Evolutionary conservation across 2,888 invertebrate genomes (phyloP).

Genomic region (Eristalis pertinax): DNA sequence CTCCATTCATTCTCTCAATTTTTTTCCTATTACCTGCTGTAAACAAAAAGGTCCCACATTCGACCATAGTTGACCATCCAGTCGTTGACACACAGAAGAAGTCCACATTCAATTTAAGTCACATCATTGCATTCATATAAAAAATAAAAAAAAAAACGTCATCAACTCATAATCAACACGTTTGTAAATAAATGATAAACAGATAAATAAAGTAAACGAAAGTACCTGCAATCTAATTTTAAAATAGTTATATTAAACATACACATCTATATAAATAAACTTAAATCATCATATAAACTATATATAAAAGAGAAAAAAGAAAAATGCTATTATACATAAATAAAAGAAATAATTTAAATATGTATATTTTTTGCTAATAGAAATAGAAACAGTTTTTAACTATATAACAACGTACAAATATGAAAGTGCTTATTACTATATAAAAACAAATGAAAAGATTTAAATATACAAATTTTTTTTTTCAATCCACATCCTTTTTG

Average conservation of each 20-base stretch:
- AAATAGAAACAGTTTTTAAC: slow-evolving; percentile 64
- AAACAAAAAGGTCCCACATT: too few species aligned
- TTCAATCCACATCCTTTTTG: background rate
- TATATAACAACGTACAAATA: slow-evolving; percentile 65
- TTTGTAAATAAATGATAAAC: slow-evolving; percentile 23
- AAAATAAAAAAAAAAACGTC: background rate
- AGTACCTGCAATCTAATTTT: slow-evolving; percentile 80
- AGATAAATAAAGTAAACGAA: slow-evolving; percentile 78
- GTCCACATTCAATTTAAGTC: background rate
- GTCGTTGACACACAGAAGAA: too few species aligned
- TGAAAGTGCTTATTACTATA: slow-evolving; percentile 42
- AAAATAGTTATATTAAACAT: slow-evolving; percentile 71
- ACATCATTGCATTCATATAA: slow-evolving; percentile 1
- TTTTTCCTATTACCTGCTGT: too few species aligned
- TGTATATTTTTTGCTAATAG: slow-evolving; percentile 69
- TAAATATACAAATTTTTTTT: background rate
- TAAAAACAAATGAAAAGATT: slow-evolving; percentile 4
- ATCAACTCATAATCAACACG: slow-evolving; percentile 34
- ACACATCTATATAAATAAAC: slow-evolving; percentile 73
- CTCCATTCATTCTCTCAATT: too few species aligned
- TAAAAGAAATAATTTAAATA: slow-evolving; percentile 20
- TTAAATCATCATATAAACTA: slow-evolving; percentile 60
- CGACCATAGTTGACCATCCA: too few species aligned
- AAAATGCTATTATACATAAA: slow-evolving; percentile 18
- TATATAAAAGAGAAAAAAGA: slow-evolving; percentile 14